These are phyloP conservation scores for Tribolium freemani DNA, from an alignment of 2,888 invertebrate genomes.

Conservation along the genomic window DNA sequence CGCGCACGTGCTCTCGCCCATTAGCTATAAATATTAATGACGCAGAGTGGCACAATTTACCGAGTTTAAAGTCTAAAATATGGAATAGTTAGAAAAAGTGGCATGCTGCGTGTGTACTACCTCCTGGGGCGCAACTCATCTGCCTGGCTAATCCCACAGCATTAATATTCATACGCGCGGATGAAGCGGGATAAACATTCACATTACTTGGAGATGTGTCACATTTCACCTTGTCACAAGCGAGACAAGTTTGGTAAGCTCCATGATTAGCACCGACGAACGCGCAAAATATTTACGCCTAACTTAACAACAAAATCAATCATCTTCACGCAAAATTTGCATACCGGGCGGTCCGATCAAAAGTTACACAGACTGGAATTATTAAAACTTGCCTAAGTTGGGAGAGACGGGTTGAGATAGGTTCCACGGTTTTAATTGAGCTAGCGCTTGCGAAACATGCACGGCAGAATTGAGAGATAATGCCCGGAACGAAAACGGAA, in stretches of 20 bases:
- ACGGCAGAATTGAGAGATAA: neutral
- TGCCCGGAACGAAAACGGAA: neutral
- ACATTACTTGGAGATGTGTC: slow-evolving; percentile 55
- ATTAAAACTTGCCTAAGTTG: slow-evolving; percentile 30
- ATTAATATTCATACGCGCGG: slow-evolving; percentile 64
- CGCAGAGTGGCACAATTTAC: slow-evolving; percentile 53
- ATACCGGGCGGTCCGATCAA: slow-evolving; percentile 29
- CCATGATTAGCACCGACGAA: slow-evolving; percentile 33
- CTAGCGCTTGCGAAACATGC: neutral
- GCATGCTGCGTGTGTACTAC: slow-evolving; percentile 51
- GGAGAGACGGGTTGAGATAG: slow-evolving; percentile 23
- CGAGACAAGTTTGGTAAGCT: slow-evolving; percentile 30
- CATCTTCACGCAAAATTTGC: slow-evolving; percentile 26
- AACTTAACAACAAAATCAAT: slow-evolving; percentile 29
- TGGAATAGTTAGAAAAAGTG: slow-evolving; percentile 56
- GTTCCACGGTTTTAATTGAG: neutral
- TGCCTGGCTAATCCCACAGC: slow-evolving; percentile 59
- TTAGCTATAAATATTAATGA: slow-evolving; percentile 46
- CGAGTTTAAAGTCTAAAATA: slow-evolving; percentile 55
- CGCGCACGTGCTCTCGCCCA: slow-evolving; percentile 40
- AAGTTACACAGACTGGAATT: slow-evolving; percentile 23
- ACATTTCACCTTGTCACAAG: slow-evolving; percentile 45
- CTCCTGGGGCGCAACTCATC: slow-evolving; percentile 58
- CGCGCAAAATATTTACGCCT: slow-evolving; percentile 31
- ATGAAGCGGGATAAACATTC: slow-evolving; percentile 58